Percentiles rank a stretch among this genome's conserved stretches.
Evolutionary conservation across 2,113 vertebrate genomes (phyloP).

Genomic region (Apus apus): DNA sequence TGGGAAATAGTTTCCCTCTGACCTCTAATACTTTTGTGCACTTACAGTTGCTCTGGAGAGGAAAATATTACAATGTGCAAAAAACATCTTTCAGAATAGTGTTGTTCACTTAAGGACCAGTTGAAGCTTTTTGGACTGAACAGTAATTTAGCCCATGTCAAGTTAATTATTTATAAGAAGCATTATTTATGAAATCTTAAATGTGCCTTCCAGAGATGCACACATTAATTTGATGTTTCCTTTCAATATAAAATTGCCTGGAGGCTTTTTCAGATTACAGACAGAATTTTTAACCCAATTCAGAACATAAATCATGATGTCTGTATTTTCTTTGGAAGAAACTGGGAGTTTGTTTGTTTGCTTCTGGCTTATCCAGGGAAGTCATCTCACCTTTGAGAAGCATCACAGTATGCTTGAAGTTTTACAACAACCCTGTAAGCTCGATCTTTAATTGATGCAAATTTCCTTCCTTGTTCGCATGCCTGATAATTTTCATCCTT

Average conservation of each 20-base stretch:
- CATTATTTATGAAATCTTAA: not conserved
- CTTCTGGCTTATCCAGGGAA: conserved; percentile 21
- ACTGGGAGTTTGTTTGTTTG: not conserved
- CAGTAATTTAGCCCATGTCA: not conserved
- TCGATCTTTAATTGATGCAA: conserved; percentile 41
- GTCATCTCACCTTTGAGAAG: not conserved
- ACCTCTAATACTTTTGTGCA: not conserved
- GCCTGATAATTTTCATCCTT: conserved; percentile 53
- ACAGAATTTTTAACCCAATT: not conserved
- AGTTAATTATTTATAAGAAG: not conserved
- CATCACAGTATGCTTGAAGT: not conserved
- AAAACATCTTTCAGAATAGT: not conserved
- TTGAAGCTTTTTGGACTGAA: not conserved
- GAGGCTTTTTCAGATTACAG: not conserved
- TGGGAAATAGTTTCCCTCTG: not conserved
- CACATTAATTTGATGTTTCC: not conserved
- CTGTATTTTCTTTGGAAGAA: not conserved
- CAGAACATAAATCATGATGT: not conserved
- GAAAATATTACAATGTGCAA: not conserved
- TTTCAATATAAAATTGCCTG: not conserved
- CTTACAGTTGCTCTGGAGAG: not conserved
- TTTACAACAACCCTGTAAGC: conserved; percentile 36
- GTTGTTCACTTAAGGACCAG: not conserved
- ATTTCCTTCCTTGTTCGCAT: conserved; percentile 28
- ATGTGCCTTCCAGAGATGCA: not conserved